Conservation (phyloP, 2,113 vertebrate genomes). For the Bufo gargarizans region DNA sequence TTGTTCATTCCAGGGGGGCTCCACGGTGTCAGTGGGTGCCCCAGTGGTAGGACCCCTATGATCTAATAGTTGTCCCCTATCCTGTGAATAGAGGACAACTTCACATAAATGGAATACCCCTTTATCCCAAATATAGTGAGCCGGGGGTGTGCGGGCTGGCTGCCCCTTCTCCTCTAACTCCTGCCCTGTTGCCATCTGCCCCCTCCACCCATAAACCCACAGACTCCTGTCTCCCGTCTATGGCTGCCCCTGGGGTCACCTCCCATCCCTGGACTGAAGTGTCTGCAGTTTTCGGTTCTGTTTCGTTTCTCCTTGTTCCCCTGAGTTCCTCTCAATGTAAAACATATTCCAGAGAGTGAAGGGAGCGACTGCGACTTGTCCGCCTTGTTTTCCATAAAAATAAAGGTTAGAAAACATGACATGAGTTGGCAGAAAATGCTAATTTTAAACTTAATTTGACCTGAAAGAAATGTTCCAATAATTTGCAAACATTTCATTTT, state of each 20-base stretch:
- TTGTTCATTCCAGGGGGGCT: no score
- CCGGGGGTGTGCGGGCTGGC: neutral
- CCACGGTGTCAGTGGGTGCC: no score
- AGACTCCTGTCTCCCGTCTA: neutral
- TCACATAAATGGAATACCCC: no score
- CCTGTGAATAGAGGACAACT: no score
- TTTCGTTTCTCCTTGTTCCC: neutral
- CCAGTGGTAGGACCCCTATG: no score
- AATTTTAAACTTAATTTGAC: slow-evolving; percentile 36
- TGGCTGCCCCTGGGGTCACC: neutral
- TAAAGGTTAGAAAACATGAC: slow-evolving; percentile 21
- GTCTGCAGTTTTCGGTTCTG: slow-evolving; percentile 6
- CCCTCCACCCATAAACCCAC: neutral
- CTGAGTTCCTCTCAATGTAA: neutral
- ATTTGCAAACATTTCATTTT: slow-evolving; percentile 43
- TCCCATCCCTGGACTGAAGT: neutral
- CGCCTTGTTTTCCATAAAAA: slow-evolving; percentile 32
- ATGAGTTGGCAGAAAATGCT: slow-evolving; percentile 22
- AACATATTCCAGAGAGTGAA: neutral
- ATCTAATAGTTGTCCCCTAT: no score
- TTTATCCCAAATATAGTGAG: neutral
- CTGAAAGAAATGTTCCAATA: slow-evolving; percentile 13
- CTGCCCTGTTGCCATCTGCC: neutral
- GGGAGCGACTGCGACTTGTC: slow-evolving; percentile 8
- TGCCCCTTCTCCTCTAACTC: neutral